phyloP scores from a whole-genome alignment of 2,797 vertebrate species.

The Phoxinus dragarum region DNA sequence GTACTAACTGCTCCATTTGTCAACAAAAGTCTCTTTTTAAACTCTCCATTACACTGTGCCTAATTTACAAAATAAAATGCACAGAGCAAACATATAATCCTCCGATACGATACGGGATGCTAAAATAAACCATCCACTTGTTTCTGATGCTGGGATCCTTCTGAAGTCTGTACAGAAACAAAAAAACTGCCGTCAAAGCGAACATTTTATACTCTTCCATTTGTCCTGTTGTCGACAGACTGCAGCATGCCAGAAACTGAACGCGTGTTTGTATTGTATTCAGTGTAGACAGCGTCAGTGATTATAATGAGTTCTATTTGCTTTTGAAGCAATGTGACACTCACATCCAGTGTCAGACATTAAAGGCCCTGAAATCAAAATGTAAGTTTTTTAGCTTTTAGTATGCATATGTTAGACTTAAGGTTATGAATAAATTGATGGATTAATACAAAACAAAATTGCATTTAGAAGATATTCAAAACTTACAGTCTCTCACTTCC shows the following conservation, averaged over 20 bases:
- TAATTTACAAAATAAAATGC: background rate
- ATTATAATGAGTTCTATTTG: too few species aligned
- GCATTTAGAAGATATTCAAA: too few species aligned
- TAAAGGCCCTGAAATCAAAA: too few species aligned
- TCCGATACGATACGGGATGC: fast-evolving
- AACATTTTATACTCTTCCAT: background rate
- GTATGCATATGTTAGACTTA: too few species aligned
- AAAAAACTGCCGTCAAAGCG: background rate
- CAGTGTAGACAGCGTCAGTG: background rate
- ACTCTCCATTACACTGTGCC: background rate
- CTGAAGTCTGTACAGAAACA: background rate
- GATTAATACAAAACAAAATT: too few species aligned
- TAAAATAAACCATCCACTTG: background rate
- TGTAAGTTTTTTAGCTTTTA: too few species aligned
- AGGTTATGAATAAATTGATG: too few species aligned
- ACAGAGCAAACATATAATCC: background rate
- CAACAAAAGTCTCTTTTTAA: background rate
- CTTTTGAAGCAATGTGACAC: too few species aligned
- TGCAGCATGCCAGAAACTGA: background rate
- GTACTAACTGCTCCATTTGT: background rate
- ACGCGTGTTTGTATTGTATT: background rate
- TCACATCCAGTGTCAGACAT: too few species aligned
- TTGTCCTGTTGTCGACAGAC: background rate
- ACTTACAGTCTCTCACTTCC: too few species aligned
- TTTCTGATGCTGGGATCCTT: background rate